Evolutionary conservation across 2,113 vertebrate genomes (phyloP), one percentile per base, ranked within the genome.

Genomic region (Himantopus leucocephalus): DNA sequence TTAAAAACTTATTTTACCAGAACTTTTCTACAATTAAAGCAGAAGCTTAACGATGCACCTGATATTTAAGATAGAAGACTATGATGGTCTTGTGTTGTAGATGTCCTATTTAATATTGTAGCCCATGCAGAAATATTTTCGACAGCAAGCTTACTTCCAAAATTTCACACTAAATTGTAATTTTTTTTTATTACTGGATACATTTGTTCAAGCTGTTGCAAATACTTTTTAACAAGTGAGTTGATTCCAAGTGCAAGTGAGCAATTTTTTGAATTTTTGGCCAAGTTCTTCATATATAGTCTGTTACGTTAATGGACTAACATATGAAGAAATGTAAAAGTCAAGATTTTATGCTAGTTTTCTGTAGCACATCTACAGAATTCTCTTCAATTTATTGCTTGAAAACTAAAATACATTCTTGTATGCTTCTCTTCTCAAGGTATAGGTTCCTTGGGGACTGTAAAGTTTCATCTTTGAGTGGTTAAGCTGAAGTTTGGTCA

Each of bases 371-470:
- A 90, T 86, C 90, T 91, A 84, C 84, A 89, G 60, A 97, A 88
- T 97, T 96, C 17, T 94, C 66, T 97, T 98, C 63, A 97, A 92
- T 96, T 96, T 94, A 93, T 94, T 96, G 93, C 93, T 94, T 97
- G 80, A 97, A 97, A 97, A 92, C 53, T 84, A 92, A 93, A 59
- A 68, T 87, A 63, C 79, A 63, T 90, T 96, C 89, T 95, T 93
- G 9, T 88, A 63, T 92, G 90, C 85, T 95, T 93, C 94, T 93
- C 37, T 79, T 96, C 95, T 96, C 82, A 92, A 95, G 77, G 84
- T 92, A 59, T 79, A 67, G 50, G 64, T 96, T 97, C 60, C 95
- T 92, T 94, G 68, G 92, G 87, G 85, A 94, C 82, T 93, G 59
- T 93, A 93, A 95, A 90, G 84, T 94, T 97, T 97, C 62, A 35